Conservation (phyloP, 2,113 vertebrate species). For the Corythoichthys intestinalis region DNA sequence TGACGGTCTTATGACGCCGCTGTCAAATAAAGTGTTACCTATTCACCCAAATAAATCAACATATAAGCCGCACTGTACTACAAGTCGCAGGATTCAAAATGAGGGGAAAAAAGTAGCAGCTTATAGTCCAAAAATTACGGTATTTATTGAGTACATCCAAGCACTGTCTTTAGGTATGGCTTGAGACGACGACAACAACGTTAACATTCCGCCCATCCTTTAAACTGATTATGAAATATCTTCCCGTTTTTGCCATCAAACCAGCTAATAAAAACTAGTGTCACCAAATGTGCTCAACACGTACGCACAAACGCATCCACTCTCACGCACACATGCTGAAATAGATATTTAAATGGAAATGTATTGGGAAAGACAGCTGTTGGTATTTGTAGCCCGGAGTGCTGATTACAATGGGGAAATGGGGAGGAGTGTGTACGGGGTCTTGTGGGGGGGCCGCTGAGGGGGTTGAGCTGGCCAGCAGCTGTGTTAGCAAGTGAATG, state of each 20-base stretch:
- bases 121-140: not conserved
- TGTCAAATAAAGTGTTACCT: too few relatives aligned
- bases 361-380: slow-evolving; percentile 73
- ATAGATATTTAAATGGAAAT: slow-evolving; percentile 72
- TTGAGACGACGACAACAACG: not conserved
- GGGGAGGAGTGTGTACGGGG: slow-evolving; percentile 57
- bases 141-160: not conserved
- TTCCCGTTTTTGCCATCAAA: not conserved
- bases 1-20: too few relatives aligned
- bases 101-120: too few relatives aligned
- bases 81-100: too few relatives aligned
- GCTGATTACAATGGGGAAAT: slow-evolving; percentile 90
- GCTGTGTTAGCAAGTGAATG: slow-evolving; percentile 96
- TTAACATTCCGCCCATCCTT: not conserved
- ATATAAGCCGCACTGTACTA: too few relatives aligned
- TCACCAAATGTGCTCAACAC: not conserved
- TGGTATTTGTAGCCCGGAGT: slow-evolving; percentile 81
- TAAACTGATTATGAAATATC: not conserved
- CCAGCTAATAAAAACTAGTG: not conserved
- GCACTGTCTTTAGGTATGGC: not conserved
- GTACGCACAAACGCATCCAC: slow-evolving; percentile 27
- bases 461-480: slow-evolving; percentile 77
- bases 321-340: slow-evolving; percentile 39
- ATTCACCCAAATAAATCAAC: too few relatives aligned
- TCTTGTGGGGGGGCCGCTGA: slow-evolving; percentile 23